These are phyloP conservation scores for Tenthredo amoena DNA, from an alignment of 2,888 invertebrate species.

Conservation along the genomic window DNA sequence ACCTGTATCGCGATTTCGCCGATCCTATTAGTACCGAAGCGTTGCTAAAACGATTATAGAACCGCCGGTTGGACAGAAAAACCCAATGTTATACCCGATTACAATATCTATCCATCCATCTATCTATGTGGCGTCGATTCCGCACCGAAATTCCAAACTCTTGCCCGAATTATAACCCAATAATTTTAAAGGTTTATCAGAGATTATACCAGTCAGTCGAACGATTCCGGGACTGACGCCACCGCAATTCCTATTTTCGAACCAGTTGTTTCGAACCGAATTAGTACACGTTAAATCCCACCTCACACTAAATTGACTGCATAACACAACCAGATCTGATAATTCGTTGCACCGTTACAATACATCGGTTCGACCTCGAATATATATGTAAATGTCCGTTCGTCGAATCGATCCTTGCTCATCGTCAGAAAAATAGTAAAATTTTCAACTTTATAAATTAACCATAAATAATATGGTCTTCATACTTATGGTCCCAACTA, in stretches of 20 bases:
- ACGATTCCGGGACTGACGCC: slow-evolving; percentile 9
- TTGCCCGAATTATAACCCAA: slow-evolving; percentile 68
- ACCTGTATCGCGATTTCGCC: slow-evolving; percentile 70
- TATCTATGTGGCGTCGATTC: slow-evolving; percentile 69
- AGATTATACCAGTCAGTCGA: slow-evolving; percentile 52
- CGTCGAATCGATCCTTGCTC: slow-evolving; percentile 60
- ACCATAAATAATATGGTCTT: neutral
- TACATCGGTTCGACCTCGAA: slow-evolving; percentile 26
- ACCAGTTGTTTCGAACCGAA: slow-evolving; percentile 40
- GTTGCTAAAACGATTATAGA: slow-evolving; percentile 76
- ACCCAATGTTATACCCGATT: slow-evolving; percentile 74
- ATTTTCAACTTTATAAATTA: neutral
- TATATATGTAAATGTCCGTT: slow-evolving; percentile 51
- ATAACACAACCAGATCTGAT: slow-evolving; percentile 26
- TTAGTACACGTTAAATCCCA: slow-evolving; percentile 25
- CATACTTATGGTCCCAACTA: slow-evolving; percentile 53
- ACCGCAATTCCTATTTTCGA: slow-evolving; percentile 35
- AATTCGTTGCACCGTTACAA: neutral
- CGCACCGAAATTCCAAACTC: slow-evolving; percentile 71
- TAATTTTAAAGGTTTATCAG: slow-evolving; percentile 76
- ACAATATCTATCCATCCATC: slow-evolving; percentile 60
- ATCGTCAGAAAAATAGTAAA: neutral
- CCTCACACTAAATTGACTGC: slow-evolving; percentile 28
- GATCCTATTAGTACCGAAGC: slow-evolving; percentile 77
- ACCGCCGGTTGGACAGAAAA: slow-evolving; percentile 60